Evolutionary conservation across 2,113 vertebrate genomes (phyloP).

Genomic region (Salvelinus alpinus): DNA sequence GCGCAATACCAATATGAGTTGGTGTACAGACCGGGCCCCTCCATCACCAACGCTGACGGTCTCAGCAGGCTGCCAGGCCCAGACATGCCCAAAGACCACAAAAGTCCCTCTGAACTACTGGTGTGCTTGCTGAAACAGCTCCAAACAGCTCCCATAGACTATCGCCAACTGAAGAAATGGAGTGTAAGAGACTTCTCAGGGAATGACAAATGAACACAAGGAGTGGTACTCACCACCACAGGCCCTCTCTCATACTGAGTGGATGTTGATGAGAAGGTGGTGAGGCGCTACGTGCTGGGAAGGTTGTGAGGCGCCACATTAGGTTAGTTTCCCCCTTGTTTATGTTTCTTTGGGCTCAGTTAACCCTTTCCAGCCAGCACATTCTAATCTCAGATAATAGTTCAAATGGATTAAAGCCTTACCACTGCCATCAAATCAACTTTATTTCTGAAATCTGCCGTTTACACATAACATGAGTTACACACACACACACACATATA

Average conservation of each 20-base stretch:
- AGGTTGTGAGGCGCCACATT: too few relatives aligned
- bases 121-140: not conserved
- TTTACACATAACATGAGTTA: too few relatives aligned
- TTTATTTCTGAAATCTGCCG: too few relatives aligned
- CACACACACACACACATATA: too few relatives aligned
- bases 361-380: too few relatives aligned
- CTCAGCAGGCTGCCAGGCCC: slow-evolving; percentile 4
- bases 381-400: too few relatives aligned
- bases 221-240: not conserved
- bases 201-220: slow-evolving; percentile 11
- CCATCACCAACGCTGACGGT: not conserved
- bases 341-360: too few relatives aligned
- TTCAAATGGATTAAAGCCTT: too few relatives aligned
- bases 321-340: too few relatives aligned
- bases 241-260: slow-evolving; percentile 16
- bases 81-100: not conserved
- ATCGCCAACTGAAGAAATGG: not conserved
- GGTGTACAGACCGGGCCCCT: not conserved
- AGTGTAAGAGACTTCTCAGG: not conserved
- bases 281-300: not conserved
- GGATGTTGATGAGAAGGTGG: slow-evolving; percentile 14
- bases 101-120: not conserved
- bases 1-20: slow-evolving; percentile 1
- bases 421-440: too few relatives aligned
- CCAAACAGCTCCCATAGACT: too few relatives aligned